Base-by-base conservation (phyloP, 1,140 invertebrate species). In the Cotesia glomerata region DNA sequence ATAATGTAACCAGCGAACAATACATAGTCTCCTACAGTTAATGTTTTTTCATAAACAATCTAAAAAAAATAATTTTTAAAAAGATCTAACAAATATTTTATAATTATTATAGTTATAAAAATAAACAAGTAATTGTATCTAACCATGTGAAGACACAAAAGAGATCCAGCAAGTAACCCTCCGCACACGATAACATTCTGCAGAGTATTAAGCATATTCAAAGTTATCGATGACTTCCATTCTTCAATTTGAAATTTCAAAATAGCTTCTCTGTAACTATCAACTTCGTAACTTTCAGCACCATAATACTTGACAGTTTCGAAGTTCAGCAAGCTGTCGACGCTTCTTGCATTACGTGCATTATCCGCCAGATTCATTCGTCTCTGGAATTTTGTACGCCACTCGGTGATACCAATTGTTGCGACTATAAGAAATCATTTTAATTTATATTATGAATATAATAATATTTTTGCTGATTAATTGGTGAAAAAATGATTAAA, bases 261-360 rank as follows among this genome's bases (percentile, higher is more conserved):
- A 79, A 98, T 94, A 13, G 95, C 92, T 49, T 93, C 91, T 74
- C 90, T 89, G 81, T 97, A 99, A 58, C 92, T 90, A 61, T 94
- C 86, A 0, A 96, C 93, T 89, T 99, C 97, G 85, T 97, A 98
- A 8, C 90, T 79, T 86, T 99, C 97, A 18, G 96, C 96, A 34
- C 94, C 94, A 81, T 98, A 99, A 87, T 99, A 98, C 85, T 99
- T 99, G 0, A 98, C 97, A 4, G 97, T 99, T 88, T 99, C 97
- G 88, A 97, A 98, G 87, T 99, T 99, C 0, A 99, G 88, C 49
- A 99, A 87, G n/a, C 97, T 98, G 84, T 99, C 97, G 0, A 98
- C 96, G 72, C 94, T 97, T 61, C 93, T 90, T n/a, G 95, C 93
- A 81, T 95, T 93, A 68, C 93, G 92, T 62, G 92, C 94, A 87